Percentiles rank a stretch among this genome's conserved stretches.
Conservation (phyloP, 2,888 invertebrate species). For the Lasioglossum lativentre region DNA sequence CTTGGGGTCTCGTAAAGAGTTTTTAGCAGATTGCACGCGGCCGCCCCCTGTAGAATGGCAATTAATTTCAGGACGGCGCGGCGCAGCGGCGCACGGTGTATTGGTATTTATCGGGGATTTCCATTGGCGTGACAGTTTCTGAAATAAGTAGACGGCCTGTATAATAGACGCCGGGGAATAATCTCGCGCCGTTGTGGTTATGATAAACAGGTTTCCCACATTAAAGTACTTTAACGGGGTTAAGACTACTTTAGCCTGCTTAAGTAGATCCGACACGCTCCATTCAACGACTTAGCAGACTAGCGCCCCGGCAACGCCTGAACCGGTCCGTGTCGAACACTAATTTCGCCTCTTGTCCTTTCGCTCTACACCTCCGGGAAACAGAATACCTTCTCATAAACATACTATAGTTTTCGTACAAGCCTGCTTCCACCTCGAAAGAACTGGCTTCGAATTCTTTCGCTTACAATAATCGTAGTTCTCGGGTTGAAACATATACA, state of each 20-base stretch:
- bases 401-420: neutral
- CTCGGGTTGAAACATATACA: too few relatives aligned
- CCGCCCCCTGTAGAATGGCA: neutral
- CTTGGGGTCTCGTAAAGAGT: neutral
- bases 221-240: conserved; percentile 31
- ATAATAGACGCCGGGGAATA: conserved; percentile 43
- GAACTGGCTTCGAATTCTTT: neutral
- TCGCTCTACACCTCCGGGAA: neutral
- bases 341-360: conserved; percentile 19
- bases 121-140: conserved; percentile 20
- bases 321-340: conserved; percentile 12
- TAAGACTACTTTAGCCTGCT: conserved; percentile 49
- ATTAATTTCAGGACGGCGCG: conserved; percentile 28
- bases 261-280: conserved; percentile 31
- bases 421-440: neutral
- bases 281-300: conserved; percentile 28
- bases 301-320: conserved; percentile 11
- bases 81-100: neutral
- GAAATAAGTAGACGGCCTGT: conserved; percentile 40
- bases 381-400: neutral
- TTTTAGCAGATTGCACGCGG: conserved; percentile 5
- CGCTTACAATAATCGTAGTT: neutral
- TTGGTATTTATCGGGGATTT: conserved; percentile 18
- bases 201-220: conserved; percentile 58
- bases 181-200: conserved; percentile 43